Evolutionary conservation across 2,797 vertebrate species (phyloP).

Genomic region (Ctenopoma multispine): DNA sequence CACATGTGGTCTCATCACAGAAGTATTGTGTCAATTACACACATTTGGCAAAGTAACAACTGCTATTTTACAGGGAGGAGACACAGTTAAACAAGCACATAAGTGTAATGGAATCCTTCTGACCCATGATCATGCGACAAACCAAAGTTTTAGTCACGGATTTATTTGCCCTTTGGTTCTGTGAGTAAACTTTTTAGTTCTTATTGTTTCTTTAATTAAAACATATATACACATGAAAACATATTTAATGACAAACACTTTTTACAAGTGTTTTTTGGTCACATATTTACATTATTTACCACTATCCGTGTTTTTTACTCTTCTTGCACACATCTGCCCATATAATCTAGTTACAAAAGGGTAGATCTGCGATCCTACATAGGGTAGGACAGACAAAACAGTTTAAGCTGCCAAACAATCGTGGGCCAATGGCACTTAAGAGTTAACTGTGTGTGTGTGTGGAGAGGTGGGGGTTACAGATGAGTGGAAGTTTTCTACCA

Average conservation of each 20-base stretch:
- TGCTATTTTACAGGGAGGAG: background rate
- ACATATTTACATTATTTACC: background rate
- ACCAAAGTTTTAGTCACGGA: background rate
- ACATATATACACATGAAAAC: background rate
- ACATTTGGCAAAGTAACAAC: background rate
- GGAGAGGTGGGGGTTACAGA: constrained; percentile 3
- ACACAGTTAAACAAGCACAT: background rate
- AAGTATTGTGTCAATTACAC: background rate
- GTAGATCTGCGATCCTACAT: constrained; percentile 16
- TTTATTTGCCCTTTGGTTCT: background rate
- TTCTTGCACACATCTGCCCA: constrained; percentile 8
- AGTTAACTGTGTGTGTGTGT: constrained; percentile 15
- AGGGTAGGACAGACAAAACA: constrained; percentile 50
- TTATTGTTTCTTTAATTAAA: background rate
- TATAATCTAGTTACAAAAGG: constrained; percentile 21
- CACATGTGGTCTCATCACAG: background rate
- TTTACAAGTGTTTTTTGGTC: background rate
- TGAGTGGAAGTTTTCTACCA: constrained; percentile 65
- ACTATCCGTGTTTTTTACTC: background rate
- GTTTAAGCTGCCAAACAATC: constrained; percentile 47
- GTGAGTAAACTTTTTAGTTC: background rate
- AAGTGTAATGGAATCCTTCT: background rate
- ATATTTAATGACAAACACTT: background rate
- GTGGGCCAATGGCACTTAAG: constrained; percentile 31
- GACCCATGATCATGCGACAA: background rate